A percentile compares a stretch with the other conserved stretches of the same genome.
Evolutionary conservation across 2,797 vertebrate genomes (phyloP).

Genomic region (Tapera naevia): DNA sequence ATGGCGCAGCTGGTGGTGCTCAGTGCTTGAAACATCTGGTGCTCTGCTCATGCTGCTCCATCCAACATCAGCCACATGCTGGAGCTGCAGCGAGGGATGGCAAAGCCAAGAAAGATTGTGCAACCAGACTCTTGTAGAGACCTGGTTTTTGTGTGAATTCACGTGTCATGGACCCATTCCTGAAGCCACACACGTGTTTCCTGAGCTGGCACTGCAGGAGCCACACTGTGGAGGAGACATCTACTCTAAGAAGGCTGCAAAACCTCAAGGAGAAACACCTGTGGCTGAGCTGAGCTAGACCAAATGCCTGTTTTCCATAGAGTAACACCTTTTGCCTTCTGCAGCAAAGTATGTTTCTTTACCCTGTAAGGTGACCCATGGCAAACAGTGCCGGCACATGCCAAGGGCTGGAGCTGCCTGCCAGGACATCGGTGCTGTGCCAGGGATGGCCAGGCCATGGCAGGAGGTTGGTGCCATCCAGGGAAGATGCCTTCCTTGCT

Average conservation of each 20-base stretch:
- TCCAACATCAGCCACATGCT: background rate
- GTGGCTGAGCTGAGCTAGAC: background rate
- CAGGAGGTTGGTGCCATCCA: rapidly evolving
- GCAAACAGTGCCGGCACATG: background rate
- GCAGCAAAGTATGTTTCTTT: background rate
- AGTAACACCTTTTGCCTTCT: background rate
- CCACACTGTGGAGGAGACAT: background rate
- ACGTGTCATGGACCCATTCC: background rate
- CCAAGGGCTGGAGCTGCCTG: background rate
- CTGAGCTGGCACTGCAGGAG: background rate
- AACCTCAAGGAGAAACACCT: background rate
- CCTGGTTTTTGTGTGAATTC: background rate
- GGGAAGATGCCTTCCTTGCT: background rate
- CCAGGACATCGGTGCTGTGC: rapidly evolving
- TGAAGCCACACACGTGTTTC: rapidly evolving
- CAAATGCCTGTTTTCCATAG: background rate
- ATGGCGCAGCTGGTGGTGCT: rapidly evolving
- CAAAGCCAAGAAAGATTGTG: background rate
- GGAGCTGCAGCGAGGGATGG: background rate
- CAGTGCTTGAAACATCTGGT: background rate
- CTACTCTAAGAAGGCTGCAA: background rate
- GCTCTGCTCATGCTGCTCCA: background rate
- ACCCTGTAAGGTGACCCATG: rapidly evolving
- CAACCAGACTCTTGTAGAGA: background rate
- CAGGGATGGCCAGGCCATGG: rapidly evolving